phyloP scores from a whole-genome alignment of 2,888 invertebrate genomes.

The Drosophila tanythrix region DNA sequence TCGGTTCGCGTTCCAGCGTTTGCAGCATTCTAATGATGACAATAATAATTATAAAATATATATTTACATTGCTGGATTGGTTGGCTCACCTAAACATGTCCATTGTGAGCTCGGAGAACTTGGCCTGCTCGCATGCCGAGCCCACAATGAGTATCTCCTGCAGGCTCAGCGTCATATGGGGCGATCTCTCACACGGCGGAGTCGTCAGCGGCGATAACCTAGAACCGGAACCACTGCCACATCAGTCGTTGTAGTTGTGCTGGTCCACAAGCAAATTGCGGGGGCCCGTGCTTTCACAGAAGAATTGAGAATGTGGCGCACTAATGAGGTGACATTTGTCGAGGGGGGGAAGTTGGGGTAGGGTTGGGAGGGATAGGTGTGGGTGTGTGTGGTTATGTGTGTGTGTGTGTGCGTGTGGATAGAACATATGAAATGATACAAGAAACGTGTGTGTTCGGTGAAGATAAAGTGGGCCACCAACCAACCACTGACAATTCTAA shows the following conservation, averaged over 20 bases:
- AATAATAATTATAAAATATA: too few relatives aligned
- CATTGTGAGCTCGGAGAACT: conserved; percentile 97
- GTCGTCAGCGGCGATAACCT: conserved; percentile 93
- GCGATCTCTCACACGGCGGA: conserved; percentile 94
- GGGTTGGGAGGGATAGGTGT: conserved; percentile 13
- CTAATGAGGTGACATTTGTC: conserved; percentile 75
- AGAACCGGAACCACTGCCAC: conserved; percentile 85
- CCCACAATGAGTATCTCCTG: conserved; percentile 98
- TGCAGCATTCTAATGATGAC: conserved; percentile 91
- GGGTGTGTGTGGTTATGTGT: conserved; percentile 40
- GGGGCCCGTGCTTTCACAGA: conserved; percentile 86
- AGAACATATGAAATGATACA: conserved; percentile 55
- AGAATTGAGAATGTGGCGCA: conserved; percentile 85
- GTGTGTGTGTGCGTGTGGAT: conserved; percentile 13
- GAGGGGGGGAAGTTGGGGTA: conserved; percentile 1
- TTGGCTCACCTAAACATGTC: conserved; percentile 92
- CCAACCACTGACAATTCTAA: neutral
- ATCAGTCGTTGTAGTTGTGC: conserved; percentile 84
- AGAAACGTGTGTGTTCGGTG: conserved; percentile 16
- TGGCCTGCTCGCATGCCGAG: conserved; percentile 96
- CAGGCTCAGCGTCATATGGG: conserved; percentile 93
- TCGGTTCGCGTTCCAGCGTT: conserved; percentile 96
- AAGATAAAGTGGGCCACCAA: neutral
- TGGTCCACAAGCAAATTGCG: conserved; percentile 83
- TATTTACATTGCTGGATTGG: too few relatives aligned